Evolutionary conservation across 2,888 invertebrate genomes (phyloP).

Genomic region (Callimorpha dominula): DNA sequence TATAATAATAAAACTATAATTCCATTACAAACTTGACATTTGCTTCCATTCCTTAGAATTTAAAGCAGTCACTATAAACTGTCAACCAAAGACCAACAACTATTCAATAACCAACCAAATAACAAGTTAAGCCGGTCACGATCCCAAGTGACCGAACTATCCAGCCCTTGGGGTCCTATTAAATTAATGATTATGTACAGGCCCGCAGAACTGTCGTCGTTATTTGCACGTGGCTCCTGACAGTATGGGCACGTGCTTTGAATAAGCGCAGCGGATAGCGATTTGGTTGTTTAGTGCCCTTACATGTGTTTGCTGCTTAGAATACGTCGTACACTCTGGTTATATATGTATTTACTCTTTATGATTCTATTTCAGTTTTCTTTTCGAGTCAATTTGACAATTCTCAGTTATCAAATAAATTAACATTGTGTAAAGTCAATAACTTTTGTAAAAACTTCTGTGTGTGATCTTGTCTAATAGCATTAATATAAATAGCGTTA

Average conservation of each 20-base stretch:
- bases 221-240: conserved; percentile 73
- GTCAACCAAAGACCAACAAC: conserved; percentile 11
- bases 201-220: conserved; percentile 69
- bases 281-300: conserved; percentile 44
- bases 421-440: too few relatives aligned
- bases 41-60: not conserved
- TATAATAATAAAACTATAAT: not conserved
- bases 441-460: too few relatives aligned
- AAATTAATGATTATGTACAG: conserved; percentile 77
- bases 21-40: not conserved
- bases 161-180: conserved; percentile 61
- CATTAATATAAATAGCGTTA: too few relatives aligned
- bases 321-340: not conserved
- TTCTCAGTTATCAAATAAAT: too few relatives aligned
- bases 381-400: not conserved
- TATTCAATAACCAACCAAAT: conserved; percentile 46
- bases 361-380: not conserved
- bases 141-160: conserved; percentile 57
- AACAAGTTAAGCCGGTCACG: conserved; percentile 60
- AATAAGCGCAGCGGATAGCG: conserved; percentile 51
- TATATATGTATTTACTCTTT: not conserved
- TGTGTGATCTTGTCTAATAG: too few relatives aligned
- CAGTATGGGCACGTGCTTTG: conserved; percentile 53
- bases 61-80: conserved; percentile 8
- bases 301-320: conserved; percentile 27